These are phyloP conservation scores for Trachurus trachurus DNA, from an alignment of 2,797 vertebrate species.

Conservation along the genomic window DNA sequence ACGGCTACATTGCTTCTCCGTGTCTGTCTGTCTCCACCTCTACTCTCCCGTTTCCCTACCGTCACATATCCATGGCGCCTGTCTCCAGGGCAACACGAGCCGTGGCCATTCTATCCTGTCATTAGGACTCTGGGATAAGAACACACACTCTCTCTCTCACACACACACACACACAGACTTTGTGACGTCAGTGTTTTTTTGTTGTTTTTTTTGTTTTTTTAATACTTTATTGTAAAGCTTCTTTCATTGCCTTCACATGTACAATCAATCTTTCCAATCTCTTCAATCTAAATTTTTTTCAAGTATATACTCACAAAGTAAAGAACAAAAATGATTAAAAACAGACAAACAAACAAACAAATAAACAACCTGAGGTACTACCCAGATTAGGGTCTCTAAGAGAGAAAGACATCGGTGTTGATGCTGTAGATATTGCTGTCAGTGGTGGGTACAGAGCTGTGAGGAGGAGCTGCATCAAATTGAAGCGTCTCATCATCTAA, in stretches of 20 bases:
- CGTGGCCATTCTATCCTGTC: slow-evolving; percentile 85
- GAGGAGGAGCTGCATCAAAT: not conserved
- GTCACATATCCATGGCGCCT: slow-evolving; percentile 85
- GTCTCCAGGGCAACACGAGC: slow-evolving; percentile 83
- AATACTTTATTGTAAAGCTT: no score
- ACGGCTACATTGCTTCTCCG: slow-evolving; percentile 6
- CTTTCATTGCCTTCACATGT: no score
- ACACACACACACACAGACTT: slow-evolving; percentile 5
- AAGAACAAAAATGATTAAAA: no score
- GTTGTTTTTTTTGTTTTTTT: not conserved
- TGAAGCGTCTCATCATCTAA: not conserved
- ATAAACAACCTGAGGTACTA: no score
- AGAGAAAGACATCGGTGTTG: slow-evolving; percentile 41
- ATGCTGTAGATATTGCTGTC: slow-evolving; percentile 30
- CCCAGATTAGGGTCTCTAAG: no score
- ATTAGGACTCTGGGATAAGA: slow-evolving; percentile 83
- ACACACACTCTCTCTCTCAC: slow-evolving; percentile 18
- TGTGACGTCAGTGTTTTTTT: slow-evolving; percentile 24
- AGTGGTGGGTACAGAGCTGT: not conserved
- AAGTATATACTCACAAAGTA: no score
- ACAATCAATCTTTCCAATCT: no score
- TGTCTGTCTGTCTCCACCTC: slow-evolving; percentile 55
- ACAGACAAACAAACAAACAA: no score
- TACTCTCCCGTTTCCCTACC: slow-evolving; percentile 68
- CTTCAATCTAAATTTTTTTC: no score